Evolutionary conservation across 2,888 invertebrate species (phyloP).

Genomic region (Nudaria mundana): DNA sequence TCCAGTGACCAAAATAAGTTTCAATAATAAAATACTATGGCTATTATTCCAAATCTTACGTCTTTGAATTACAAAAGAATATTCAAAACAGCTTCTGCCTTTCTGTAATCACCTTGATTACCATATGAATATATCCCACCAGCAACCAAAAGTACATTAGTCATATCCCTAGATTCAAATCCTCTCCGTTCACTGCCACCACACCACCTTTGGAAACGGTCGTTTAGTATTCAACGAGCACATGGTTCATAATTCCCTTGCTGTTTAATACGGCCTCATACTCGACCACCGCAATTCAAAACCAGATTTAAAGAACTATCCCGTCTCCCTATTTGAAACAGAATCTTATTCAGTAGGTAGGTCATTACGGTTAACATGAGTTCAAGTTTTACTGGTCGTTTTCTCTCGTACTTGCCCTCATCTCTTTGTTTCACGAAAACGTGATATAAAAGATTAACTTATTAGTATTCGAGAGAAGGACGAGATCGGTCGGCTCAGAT

Average conservation of each 20-base stretch:
- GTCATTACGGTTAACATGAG: conserved; percentile 35
- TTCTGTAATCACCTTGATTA: conserved; percentile 38
- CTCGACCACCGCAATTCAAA: conserved; percentile 62
- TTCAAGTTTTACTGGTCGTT: conserved; percentile 49
- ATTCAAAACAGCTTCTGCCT: conserved; percentile 19
- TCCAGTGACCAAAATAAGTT: background rate
- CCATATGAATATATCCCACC: conserved; percentile 50
- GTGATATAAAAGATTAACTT: conserved; percentile 79
- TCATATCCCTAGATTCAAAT: conserved; percentile 42
- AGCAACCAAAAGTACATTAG: conserved; percentile 47
- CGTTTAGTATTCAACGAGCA: conserved; percentile 75
- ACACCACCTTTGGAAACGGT: conserved; percentile 55
- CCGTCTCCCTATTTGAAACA: conserved; percentile 26
- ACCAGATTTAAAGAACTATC: conserved; percentile 46
- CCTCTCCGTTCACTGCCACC: conserved; percentile 46
- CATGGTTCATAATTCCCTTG: conserved; percentile 75
- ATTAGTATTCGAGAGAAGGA: conserved; percentile 72
- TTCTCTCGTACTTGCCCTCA: conserved; percentile 67
- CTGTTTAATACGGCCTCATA: conserved; percentile 72
- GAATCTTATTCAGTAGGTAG: conserved; percentile 19
- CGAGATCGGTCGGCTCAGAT: conserved; percentile 55
- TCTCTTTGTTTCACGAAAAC: conserved; percentile 78
- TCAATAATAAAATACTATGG: background rate
- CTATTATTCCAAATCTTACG: background rate
- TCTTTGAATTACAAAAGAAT: conserved; percentile 11